Base-by-base conservation (phyloP, 2,113 vertebrate species). In the Tragelaphus imberbis region DNA sequence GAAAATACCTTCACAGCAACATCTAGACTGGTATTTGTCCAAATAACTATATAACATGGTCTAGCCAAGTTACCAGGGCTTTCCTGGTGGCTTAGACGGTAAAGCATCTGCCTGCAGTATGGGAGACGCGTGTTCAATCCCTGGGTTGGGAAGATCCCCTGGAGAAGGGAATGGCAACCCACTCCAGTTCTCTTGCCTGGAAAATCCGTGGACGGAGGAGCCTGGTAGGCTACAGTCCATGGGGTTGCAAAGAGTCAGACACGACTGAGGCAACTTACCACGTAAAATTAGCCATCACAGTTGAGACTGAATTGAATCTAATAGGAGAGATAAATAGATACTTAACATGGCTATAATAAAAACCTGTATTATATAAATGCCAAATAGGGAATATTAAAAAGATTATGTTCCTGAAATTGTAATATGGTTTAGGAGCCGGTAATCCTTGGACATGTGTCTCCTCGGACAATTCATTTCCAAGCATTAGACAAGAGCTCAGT, bases 221-320 rank as follows among this genome's bases (percentile, higher is more conserved):
- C n/a, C 68, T 71, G 68, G n/a, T 71, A 12, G n/a, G 65, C 68
- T 71, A 21, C 19, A 40, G n/a, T 71, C 68, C n/a, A 40, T 71
- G n/a, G 68, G 68, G 68, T 40, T 36, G 68, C n/a, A 71, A 71
- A 71, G 68, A 71, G n/a, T 40, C 68, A 23, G n/a, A 71, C 68
- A 71, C 1, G 5, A 40, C n/a, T 40, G 68, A 27, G n/a, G 55
- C 28, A 71, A 47, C n/a, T 56, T 59, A 21, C 5, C 40, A 53
- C 3, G 4, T 88, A 77, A 90, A 96, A 81, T 79, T 92, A 84
- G 87, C 21, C 40, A 61, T 88, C 47, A 68, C 28, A 63, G 81
- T 58, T 96, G 89, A 36, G 58, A 82, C 63, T 63, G 63, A 89
- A 85, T 82, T 92, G 44, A 92, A 61, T 85, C 53, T 91, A 44